Percentiles rank a stretch among this genome's conserved stretches.
Evolutionary conservation across 2,797 vertebrate genomes (phyloP).

Genomic region (Anguilla megastoma): DNA sequence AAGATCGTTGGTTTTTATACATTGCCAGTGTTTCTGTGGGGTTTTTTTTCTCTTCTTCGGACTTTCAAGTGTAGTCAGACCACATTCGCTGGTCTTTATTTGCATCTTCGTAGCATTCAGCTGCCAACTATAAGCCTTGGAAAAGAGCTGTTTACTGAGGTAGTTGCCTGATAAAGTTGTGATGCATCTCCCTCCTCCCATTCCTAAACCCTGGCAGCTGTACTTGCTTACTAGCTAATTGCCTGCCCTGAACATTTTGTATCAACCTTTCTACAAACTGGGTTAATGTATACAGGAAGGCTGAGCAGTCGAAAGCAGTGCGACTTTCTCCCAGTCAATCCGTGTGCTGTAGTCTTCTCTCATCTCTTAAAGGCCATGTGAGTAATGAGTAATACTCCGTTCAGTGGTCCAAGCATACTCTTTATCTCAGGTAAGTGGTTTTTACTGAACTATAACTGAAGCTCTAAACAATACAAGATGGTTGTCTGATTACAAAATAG

Average conservation of each 20-base stretch:
- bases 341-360: not conserved
- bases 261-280: not conserved
- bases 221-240: not conserved
- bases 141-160: not conserved
- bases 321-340: not conserved
- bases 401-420: not conserved
- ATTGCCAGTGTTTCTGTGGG: constrained; percentile 4
- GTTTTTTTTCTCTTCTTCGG: not conserved
- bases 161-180: not conserved
- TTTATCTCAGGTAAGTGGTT: not conserved
- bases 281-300: not conserved
- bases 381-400: not conserved
- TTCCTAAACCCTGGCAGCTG: not conserved
- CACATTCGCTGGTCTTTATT: not conserved
- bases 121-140: not conserved
- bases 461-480: not conserved
- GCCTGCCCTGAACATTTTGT: not conserved
- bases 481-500: not conserved
- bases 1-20: constrained; percentile 38
- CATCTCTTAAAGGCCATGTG: not conserved
- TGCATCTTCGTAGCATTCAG: no score
- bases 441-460: not conserved
- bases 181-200: not conserved
- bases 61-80: not conserved
- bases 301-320: not conserved